Conservation (phyloP, 2,797 vertebrate genomes). For the Sebastes oblongus region DNA sequence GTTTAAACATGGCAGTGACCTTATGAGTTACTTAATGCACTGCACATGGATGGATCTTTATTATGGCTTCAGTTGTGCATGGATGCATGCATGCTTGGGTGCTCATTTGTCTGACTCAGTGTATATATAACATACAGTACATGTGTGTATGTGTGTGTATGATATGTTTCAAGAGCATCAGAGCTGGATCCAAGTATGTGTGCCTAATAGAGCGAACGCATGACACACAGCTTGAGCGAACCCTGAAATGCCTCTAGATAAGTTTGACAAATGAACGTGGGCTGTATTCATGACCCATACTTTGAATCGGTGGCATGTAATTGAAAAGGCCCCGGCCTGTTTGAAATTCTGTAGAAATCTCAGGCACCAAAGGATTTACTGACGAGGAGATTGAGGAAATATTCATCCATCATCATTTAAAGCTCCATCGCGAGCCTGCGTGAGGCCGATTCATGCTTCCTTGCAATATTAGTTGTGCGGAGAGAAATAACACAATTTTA, state of each 20-base stretch:
- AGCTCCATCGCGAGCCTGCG: neutral
- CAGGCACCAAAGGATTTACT: conserved; percentile 30
- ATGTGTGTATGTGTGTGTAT: neutral
- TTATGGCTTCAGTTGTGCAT: conserved; percentile 6
- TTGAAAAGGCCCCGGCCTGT: conserved; percentile 18
- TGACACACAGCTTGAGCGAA: conserved; percentile 20
- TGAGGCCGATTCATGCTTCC: neutral
- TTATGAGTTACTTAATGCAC: conserved; percentile 33
- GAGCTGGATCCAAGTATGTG: conserved; percentile 1
- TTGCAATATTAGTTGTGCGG: neutral
- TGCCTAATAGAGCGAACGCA: conserved; percentile 18
- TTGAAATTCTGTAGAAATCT: conserved; percentile 22
- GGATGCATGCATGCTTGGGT: conserved; percentile 10
- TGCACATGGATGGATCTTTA: conserved; percentile 39
- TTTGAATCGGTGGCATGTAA: conserved; percentile 31
- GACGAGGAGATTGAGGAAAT: conserved; percentile 18
- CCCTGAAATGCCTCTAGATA: conserved; percentile 39
- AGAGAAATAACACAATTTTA: conserved; percentile 11
- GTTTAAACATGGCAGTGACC: conserved; percentile 36
- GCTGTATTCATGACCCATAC: conserved; percentile 5
- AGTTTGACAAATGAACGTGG: conserved; percentile 38
- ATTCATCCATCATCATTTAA: conserved; percentile 52
- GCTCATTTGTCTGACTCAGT: conserved; percentile 23
- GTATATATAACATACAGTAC: neutral
- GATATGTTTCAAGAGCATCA: conserved; percentile 5